Evolutionary conservation across 2,888 invertebrate genomes (phyloP).

Genomic region (Lamellibrachia satsuma): DNA sequence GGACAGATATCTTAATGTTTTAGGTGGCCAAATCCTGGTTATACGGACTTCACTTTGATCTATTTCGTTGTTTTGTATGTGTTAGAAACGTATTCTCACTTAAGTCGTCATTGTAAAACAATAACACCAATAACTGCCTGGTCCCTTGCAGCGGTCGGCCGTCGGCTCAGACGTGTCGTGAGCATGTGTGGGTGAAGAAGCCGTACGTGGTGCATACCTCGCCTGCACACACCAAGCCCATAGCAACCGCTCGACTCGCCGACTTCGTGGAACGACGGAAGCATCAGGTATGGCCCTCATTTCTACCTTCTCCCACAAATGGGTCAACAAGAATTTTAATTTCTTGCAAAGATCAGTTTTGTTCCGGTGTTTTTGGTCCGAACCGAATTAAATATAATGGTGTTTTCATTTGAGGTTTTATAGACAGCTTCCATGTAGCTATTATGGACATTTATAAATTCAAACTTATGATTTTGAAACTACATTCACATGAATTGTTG

Average conservation of each 20-base stretch:
- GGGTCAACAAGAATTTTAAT: background rate
- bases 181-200: slow-evolving; percentile 56
- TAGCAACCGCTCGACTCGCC: slow-evolving; percentile 52
- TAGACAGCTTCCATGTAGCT: background rate
- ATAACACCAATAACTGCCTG: background rate
- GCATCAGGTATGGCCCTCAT: slow-evolving; percentile 51
- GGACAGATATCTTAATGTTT: too few relatives aligned
- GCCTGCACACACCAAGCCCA: slow-evolving; percentile 50
- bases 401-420: background rate
- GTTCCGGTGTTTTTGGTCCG: background rate
- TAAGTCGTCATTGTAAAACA: background rate
- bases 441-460: background rate
- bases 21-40: too few relatives aligned
- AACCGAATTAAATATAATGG: background rate
- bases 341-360: background rate
- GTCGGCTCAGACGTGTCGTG: slow-evolving; percentile 54
- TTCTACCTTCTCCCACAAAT: background rate
- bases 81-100: too few relatives aligned
- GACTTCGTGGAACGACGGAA: slow-evolving; percentile 60
- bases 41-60: too few relatives aligned
- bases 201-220: slow-evolving; percentile 38
- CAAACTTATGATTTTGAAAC: background rate
- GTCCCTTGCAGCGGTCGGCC: slow-evolving; percentile 52
- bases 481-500: background rate
- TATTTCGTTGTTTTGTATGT: too few relatives aligned